Evolutionary conservation across 2,113 vertebrate species (phyloP).

Genomic region (Alouatta palliata): DNA sequence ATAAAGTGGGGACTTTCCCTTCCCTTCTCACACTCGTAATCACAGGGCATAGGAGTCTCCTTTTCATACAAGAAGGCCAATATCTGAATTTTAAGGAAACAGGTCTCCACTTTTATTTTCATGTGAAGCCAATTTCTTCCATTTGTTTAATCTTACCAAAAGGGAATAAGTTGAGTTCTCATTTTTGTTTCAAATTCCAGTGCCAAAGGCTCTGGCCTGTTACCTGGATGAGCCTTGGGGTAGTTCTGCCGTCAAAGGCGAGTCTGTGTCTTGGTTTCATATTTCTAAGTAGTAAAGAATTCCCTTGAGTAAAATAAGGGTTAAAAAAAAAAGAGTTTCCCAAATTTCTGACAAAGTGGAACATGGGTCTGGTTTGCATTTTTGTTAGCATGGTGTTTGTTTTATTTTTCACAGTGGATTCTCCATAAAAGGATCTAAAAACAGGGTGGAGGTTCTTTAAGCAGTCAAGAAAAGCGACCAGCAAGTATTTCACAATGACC

Average conservation of each 20-base stretch:
- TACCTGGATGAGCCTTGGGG: background rate
- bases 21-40: no score
- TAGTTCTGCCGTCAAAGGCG: background rate
- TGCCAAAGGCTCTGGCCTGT: background rate
- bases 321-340: no score
- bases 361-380: background rate
- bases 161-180: background rate
- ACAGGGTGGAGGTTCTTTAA: background rate
- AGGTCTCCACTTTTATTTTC: background rate
- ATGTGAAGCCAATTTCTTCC: background rate
- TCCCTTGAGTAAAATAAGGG: background rate
- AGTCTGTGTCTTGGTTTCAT: accelerated
- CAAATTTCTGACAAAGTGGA: background rate
- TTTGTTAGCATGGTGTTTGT: background rate
- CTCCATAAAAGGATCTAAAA: background rate
- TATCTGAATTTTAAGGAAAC: background rate
- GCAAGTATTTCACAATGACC: background rate
- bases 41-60: background rate
- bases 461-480: background rate
- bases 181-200: background rate
- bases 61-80: background rate
- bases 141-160: background rate
- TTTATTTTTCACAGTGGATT: background rate
- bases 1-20: accelerated
- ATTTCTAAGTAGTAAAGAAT: background rate